These are phyloP conservation scores for Papilio polytes DNA, from an alignment of 1,140 invertebrate species.

Conservation along the genomic window DNA sequence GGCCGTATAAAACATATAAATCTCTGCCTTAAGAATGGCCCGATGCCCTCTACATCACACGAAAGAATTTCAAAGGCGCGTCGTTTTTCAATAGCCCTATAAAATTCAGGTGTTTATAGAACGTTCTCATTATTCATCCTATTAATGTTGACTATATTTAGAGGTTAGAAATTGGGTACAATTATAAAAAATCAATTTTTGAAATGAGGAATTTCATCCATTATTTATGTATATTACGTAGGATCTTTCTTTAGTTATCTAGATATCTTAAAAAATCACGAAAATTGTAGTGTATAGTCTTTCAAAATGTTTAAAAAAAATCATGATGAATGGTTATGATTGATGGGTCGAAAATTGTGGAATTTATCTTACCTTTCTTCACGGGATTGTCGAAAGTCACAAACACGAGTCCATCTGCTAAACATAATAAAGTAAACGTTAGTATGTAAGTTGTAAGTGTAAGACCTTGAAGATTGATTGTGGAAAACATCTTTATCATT, in stretches of 20 bases:
- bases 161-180: not conserved
- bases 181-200: too few relatives aligned
- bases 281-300: too few relatives aligned
- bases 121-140: conserved; percentile 45
- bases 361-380: too few relatives aligned
- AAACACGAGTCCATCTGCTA: too few relatives aligned
- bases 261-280: too few relatives aligned
- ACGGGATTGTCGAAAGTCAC: too few relatives aligned
- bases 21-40: conserved; percentile 71
- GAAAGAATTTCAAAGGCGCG: conserved; percentile 73
- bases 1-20: conserved; percentile 78
- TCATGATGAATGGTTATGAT: too few relatives aligned
- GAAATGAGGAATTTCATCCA: not conserved
- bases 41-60: conserved; percentile 74
- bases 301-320: too few relatives aligned
- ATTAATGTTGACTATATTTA: conserved; percentile 28
- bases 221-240: too few relatives aligned
- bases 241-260: too few relatives aligned
- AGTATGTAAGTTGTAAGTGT: not conserved
- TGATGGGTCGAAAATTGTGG: too few relatives aligned
- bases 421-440: not conserved
- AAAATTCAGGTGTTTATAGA: conserved; percentile 74
- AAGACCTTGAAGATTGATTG: conserved; percentile 1
- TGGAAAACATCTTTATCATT: not conserved
- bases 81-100: conserved; percentile 72